phyloP scores from a whole-genome alignment of 2,113 vertebrate species.

The Misgurnus anguillicaudatus region DNA sequence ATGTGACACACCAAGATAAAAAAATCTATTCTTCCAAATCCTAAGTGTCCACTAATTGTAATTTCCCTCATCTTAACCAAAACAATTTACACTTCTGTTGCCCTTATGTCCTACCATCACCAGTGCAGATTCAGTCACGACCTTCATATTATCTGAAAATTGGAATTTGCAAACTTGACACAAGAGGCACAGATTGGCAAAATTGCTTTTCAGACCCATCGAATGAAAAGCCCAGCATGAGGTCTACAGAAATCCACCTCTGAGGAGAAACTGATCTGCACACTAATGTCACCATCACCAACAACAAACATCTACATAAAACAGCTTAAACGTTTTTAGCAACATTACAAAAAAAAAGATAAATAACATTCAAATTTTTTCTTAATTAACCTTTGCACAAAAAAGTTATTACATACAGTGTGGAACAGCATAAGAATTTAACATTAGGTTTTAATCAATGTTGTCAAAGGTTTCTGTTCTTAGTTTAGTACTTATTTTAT shows the following conservation, averaged over 20 bases:
- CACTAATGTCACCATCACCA: constrained; percentile 26
- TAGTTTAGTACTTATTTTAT: too few species aligned
- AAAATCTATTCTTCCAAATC: constrained; percentile 72
- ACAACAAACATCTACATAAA: constrained; percentile 4
- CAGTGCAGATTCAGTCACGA: constrained; percentile 82
- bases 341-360: too few species aligned
- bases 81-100: constrained; percentile 85
- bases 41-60: constrained; percentile 71
- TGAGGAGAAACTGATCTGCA: constrained; percentile 21
- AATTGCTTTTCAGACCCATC: constrained; percentile 17
- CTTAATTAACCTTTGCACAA: too few species aligned
- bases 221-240: constrained; percentile 17
- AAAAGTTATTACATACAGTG: too few species aligned
- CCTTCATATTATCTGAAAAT: constrained; percentile 88
- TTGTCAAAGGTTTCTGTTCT: too few species aligned
- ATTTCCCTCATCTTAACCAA: constrained; percentile 70
- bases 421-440: too few species aligned
- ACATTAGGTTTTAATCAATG: too few species aligned
- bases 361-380: too few species aligned
- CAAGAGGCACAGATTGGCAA: constrained; percentile 51
- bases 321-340: too few species aligned
- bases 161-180: constrained; percentile 79
- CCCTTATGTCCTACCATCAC: constrained; percentile 86
- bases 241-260: constrained; percentile 37
- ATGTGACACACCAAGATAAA: constrained; percentile 83